Base-by-base conservation (phyloP, 1,140 invertebrate species). In the Parapsyche elsis region DNA sequence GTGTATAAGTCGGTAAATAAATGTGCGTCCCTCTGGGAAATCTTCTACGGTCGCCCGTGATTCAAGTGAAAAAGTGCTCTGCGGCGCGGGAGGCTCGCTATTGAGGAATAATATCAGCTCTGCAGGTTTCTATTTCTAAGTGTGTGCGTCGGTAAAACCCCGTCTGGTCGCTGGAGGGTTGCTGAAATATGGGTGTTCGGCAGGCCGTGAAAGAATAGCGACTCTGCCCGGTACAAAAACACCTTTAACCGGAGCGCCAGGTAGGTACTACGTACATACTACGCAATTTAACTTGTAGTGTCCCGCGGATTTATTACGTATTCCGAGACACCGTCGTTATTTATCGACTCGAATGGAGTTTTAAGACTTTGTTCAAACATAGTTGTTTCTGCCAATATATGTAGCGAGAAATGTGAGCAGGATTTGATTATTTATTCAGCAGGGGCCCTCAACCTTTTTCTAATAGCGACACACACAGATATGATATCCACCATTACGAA, bases 21-120 rank as follows among this genome's bases (percentile, higher is more conserved):
- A 80, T 64, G 75, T 80, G 46, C 57, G 12, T 78, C 78, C 81
- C 81, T 76, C 71, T 82, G 81, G 81, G 81, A 82, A 82, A 82
- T 82, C 81, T 82, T 79, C 30, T 71, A 53, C 73, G 81, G 24
- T 78, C 67, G 78, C 64, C 78, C 57, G 79, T 82, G 81, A 82
- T 82, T 80, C 76, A 75, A 79, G 79, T 80, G 79, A 80, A 75
- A 78, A 78, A 78, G 76, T 78, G 76, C 14, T 78, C 30, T 70
- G 76, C 76, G 76, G 61, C 67, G 21, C 67, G 23, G 75, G 59
- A 71, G 76, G 76, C 61, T 71, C 24, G 57, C 75, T 53, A 75
- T 77, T 67, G 75, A 46, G 49, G 75, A 77, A 44, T 64, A 44
- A 64, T 77, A 61, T 45, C 75, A 16, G 46, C 49, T 76, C 5